Conservation (phyloP, 1,140 invertebrate genomes). For the Drosophila novamexicana region DNA sequence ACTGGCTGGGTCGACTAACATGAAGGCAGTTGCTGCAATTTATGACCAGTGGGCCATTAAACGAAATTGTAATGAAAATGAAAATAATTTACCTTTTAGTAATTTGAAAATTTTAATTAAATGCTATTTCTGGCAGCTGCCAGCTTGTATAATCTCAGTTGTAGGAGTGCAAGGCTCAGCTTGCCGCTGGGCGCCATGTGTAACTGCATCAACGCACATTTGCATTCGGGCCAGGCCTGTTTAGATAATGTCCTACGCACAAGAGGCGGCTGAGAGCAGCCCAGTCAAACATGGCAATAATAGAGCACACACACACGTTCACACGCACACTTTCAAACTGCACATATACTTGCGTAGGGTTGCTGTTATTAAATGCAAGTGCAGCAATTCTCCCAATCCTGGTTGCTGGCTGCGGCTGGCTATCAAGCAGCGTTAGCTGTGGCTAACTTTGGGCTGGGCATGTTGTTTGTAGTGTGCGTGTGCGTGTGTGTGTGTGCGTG, state of each 20-base stretch:
- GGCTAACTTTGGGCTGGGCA: background rate
- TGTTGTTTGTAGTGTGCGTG: conserved; percentile 12
- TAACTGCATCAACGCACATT: conserved; percentile 66
- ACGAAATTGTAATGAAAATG: conserved; percentile 42
- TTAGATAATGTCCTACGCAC: conserved; percentile 66
- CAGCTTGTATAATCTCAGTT: conserved; percentile 15
- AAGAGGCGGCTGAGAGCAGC: conserved; percentile 21
- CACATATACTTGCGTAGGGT: background rate
- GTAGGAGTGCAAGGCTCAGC: background rate
- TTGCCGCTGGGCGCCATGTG: conserved; percentile 52
- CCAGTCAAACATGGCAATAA: conserved; percentile 44
- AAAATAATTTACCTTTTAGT: conserved; percentile 66
- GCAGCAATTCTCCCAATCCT: conserved; percentile 34
- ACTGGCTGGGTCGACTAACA: conserved; percentile 25
- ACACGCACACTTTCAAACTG: background rate
- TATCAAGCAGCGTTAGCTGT: conserved; percentile 11
- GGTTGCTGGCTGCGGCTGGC: conserved; percentile 25
- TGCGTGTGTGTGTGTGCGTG: conserved; percentile 7
- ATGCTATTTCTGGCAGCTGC: conserved; percentile 44
- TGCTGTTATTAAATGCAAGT: conserved; percentile 72
- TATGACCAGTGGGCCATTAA: conserved; percentile 35
- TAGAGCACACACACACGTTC: conserved; percentile 15
- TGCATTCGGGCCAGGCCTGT: conserved; percentile 61
- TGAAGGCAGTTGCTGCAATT: conserved; percentile 57
- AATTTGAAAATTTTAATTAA: conserved; percentile 77